phyloP scores from a whole-genome alignment of 2,888 invertebrate genomes.

The Oxystoma pomonae region DNA sequence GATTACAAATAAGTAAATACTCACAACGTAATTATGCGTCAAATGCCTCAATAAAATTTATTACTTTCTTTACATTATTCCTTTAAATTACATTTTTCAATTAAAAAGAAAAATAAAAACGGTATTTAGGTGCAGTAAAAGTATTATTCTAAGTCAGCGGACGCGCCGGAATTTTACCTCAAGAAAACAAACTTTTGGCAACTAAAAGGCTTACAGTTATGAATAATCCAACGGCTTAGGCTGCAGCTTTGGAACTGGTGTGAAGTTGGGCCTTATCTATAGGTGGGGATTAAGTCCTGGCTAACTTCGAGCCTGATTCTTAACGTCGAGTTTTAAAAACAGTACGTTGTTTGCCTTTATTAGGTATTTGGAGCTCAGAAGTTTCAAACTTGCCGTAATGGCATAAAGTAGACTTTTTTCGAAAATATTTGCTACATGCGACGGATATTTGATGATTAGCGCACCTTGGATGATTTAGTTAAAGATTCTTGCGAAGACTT shows the following conservation, averaged over 20 bases:
- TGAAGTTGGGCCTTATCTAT: slow-evolving; percentile 44
- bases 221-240: slow-evolving; percentile 47
- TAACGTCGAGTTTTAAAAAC: slow-evolving; percentile 25
- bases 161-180: not conserved
- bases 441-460: too few species aligned
- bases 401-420: slow-evolving; percentile 11
- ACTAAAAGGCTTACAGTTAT: slow-evolving; percentile 37
- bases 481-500: too few species aligned
- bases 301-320: slow-evolving; percentile 28
- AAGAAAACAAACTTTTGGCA: not conserved
- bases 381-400: not conserved
- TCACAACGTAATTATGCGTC: too few species aligned
- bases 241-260: slow-evolving; percentile 42
- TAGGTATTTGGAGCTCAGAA: not conserved
- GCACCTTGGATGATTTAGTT: too few species aligned
- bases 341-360: slow-evolving; percentile 19
- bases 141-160: too few species aligned
- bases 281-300: slow-evolving; percentile 43
- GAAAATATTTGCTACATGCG: too few species aligned
- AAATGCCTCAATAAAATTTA: too few species aligned
- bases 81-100: too few species aligned
- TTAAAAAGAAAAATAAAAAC: too few species aligned
- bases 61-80: too few species aligned
- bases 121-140: too few species aligned
- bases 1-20: too few species aligned